Conservation (phyloP, 2,113 vertebrate species). For the Elachura formosa region DNA sequence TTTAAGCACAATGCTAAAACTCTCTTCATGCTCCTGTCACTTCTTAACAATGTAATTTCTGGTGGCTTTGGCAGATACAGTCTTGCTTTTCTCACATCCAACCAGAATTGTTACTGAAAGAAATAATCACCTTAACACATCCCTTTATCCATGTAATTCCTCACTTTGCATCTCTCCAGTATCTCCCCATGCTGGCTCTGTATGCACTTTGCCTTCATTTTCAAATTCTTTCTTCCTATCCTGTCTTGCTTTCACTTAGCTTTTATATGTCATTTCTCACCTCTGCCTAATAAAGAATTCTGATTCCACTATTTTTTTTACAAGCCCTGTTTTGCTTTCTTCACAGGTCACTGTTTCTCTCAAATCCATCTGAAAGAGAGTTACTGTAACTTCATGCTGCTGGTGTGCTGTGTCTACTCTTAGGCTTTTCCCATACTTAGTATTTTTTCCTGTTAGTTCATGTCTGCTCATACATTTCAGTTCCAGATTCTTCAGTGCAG, state of each 20-base stretch:
- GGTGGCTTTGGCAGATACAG: neutral
- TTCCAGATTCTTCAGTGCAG: neutral
- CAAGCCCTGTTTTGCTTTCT: neutral
- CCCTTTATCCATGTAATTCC: neutral
- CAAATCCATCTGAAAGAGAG: neutral
- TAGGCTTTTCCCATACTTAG: accelerated
- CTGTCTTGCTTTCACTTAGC: neutral
- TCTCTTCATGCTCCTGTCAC: neutral
- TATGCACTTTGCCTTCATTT: neutral
- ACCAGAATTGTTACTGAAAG: neutral
- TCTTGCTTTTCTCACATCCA: neutral
- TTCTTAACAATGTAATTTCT: neutral
- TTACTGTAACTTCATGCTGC: neutral
- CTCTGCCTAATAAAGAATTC: neutral
- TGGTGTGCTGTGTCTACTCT: neutral
- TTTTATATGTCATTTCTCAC: neutral
- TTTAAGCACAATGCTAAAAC: neutral
- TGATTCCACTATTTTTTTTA: neutral
- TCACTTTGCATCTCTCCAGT: neutral
- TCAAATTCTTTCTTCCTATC: neutral
- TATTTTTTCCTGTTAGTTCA: neutral
- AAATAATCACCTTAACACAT: neutral
- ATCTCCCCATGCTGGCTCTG: accelerated
- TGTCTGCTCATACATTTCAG: neutral
- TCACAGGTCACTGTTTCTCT: neutral